Evolutionary conservation across 2,888 invertebrate species (phyloP).

Genomic region (Ectemnius cavifrons): DNA sequence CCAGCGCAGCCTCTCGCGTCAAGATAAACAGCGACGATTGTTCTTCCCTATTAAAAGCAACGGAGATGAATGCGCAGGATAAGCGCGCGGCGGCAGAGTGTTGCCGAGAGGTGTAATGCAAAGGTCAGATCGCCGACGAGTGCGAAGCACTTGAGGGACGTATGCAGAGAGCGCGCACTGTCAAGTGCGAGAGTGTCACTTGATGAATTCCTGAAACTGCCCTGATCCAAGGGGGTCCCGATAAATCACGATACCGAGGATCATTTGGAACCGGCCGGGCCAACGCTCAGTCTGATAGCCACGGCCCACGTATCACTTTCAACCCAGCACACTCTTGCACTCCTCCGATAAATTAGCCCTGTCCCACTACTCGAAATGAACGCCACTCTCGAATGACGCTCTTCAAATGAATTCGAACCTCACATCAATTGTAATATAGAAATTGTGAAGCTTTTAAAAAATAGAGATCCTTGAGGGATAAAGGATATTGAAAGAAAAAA

Average conservation of each 20-base stretch:
- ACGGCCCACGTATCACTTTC: conserved; percentile 47
- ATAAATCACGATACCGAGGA: conserved; percentile 63
- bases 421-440: no score
- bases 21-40: conserved; percentile 5
- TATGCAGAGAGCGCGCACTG: neutral
- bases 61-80: conserved; percentile 5
- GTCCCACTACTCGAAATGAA: conserved; percentile 6
- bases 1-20: neutral
- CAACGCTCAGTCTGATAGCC: conserved; percentile 52
- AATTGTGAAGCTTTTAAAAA: no score
- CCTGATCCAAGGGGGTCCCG: conserved; percentile 41
- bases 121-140: conserved; percentile 1
- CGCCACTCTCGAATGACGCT: no score
- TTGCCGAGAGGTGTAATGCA: neutral
- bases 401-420: no score
- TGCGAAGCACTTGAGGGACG: no score
- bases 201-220: conserved; percentile 46
- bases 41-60: conserved; percentile 5
- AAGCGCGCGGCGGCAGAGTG: neutral
- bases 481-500: no score
- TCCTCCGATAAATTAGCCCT: conserved; percentile 54
- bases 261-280: conserved; percentile 55
- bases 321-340: conserved; percentile 30
- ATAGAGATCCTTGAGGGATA: no score
- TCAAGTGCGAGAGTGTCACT: conserved; percentile 24